Conservation (phyloP, 2,888 invertebrate genomes). For the Danaus chrysippus region DNA sequence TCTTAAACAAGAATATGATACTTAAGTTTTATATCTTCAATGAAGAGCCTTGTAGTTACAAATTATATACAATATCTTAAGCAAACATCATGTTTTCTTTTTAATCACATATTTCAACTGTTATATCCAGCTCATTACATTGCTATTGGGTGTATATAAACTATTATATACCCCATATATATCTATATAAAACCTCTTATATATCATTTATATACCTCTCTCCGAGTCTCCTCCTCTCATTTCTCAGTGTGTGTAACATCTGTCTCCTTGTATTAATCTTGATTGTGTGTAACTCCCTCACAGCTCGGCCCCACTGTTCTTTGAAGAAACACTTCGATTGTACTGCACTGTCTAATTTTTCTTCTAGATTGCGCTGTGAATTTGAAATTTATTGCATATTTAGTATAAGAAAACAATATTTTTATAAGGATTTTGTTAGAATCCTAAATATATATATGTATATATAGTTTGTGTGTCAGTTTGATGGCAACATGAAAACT, state of each 20-base stretch:
- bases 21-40: too few species aligned
- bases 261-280: constrained; percentile 77
- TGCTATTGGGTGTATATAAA: too few species aligned
- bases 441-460: not conserved
- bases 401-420: not conserved
- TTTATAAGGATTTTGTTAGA: too few species aligned
- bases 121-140: too few species aligned
- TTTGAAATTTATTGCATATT: not conserved
- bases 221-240: constrained; percentile 52
- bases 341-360: constrained; percentile 81
- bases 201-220: constrained; percentile 42
- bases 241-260: constrained; percentile 72
- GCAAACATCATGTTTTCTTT: too few species aligned
- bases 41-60: too few species aligned
- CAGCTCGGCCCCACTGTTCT: constrained; percentile 85
- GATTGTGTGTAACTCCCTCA: constrained; percentile 82
- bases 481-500: too few species aligned
- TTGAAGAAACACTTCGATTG: constrained; percentile 87
- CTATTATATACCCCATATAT: too few species aligned
- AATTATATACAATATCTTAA: too few species aligned
- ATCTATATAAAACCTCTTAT: not conserved
- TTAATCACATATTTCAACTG: too few species aligned
- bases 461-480: not conserved
- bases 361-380: constrained; percentile 77
- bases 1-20: too few species aligned